A percentile compares a stretch with the other conserved stretches of the same genome.
Evolutionary conservation across 2,797 vertebrate genomes (phyloP).

Genomic region (Hippocampus kuda): DNA sequence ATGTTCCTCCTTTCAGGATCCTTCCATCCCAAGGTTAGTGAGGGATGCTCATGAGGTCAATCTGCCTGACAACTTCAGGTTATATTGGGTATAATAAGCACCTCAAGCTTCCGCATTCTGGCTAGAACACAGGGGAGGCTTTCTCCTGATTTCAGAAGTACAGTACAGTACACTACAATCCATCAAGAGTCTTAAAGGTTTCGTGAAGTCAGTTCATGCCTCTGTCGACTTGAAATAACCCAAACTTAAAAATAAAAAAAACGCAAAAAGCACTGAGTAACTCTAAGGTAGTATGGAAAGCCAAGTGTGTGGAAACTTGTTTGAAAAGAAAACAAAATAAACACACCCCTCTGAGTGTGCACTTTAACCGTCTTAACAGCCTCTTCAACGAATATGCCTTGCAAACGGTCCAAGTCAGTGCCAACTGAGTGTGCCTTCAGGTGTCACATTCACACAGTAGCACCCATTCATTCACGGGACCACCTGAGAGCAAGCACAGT

Average conservation of each 20-base stretch:
- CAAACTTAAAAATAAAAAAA: not conserved
- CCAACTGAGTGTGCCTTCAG: not conserved
- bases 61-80: not conserved
- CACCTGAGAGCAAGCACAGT: constrained; percentile 4
- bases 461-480: constrained; percentile 4
- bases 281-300: not conserved
- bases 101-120: not conserved
- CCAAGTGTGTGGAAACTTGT: not conserved
- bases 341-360: constrained; percentile 4
- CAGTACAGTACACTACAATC: not conserved
- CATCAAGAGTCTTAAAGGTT: not conserved
- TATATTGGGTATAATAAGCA: not conserved
- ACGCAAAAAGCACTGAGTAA: not conserved
- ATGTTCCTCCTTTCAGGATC: constrained; percentile 29
- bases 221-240: not conserved
- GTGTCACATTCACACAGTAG: constrained; percentile 1
- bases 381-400: constrained; percentile 4
- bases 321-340: not conserved
- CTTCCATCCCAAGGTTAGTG: constrained; percentile 59
- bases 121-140: not conserved
- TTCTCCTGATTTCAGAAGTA: not conserved
- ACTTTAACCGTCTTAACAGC: constrained; percentile 4
- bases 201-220: not conserved
- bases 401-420: not conserved
- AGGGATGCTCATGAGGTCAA: constrained; percentile 17